Conservation (phyloP, 1,140 invertebrate species). For the Coelopa frigida region DNA sequence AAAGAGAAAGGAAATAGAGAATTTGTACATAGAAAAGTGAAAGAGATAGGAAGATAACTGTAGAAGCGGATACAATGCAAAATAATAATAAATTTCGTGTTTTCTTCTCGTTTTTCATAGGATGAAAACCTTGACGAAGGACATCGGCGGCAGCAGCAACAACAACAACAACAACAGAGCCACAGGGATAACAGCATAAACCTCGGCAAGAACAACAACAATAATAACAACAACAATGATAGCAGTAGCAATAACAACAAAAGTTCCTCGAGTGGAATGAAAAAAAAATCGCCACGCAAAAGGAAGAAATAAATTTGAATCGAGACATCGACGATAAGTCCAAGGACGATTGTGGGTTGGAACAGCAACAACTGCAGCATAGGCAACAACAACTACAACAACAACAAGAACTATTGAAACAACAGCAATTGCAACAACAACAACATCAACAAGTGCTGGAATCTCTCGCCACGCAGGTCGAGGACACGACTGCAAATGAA, state of each 20-base stretch:
- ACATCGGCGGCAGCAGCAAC: background rate
- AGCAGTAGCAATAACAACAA: background rate
- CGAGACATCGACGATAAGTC: constrained; percentile 3
- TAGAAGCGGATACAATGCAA: too few species aligned
- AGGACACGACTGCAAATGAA: too few species aligned
- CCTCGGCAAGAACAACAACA: constrained; percentile 1
- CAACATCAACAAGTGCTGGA: background rate
- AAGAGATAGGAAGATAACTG: too few species aligned
- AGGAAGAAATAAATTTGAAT: too few species aligned
- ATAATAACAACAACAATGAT: constrained; percentile 2
- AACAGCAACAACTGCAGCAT: background rate
- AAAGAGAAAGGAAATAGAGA: too few species aligned
- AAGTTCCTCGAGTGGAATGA: too few species aligned
- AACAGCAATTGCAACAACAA: background rate
- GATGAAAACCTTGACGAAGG: background rate
- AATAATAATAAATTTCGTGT: too few species aligned
- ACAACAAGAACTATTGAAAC: constrained; percentile 4
- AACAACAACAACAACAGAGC: background rate
- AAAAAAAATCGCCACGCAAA: too few species aligned
- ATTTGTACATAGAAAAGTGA: too few species aligned
- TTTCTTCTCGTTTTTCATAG: too few species aligned
- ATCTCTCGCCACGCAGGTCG: too few species aligned
- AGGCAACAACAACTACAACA: background rate
- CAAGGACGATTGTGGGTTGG: background rate
- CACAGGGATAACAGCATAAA: constrained; percentile 6